These are phyloP conservation scores for Aegithalos caudatus DNA, from an alignment of 2,113 vertebrate genomes.

Conservation along the genomic window DNA sequence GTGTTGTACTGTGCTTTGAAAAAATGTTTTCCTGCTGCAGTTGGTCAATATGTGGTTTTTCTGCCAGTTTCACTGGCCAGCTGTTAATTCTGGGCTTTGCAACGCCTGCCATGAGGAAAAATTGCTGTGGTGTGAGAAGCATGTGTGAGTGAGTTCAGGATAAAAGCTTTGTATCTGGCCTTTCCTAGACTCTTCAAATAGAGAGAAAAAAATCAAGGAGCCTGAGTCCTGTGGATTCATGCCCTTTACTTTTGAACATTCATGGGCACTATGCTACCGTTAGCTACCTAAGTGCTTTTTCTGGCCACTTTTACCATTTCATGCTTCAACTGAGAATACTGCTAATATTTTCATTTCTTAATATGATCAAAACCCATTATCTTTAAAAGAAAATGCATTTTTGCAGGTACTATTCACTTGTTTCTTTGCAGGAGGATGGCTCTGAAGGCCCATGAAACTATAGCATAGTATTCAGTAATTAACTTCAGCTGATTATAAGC, in stretches of 20 bases:
- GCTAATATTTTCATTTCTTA: neutral
- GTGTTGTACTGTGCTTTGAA: neutral
- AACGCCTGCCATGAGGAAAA: neutral
- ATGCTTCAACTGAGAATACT: neutral
- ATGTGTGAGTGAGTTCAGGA: neutral
- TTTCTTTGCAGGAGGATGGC: neutral
- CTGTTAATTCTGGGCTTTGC: neutral
- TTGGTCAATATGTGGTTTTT: neutral
- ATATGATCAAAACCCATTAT: neutral
- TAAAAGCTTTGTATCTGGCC: neutral
- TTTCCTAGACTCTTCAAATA: neutral
- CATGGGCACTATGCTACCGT: neutral
- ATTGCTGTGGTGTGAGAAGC: neutral
- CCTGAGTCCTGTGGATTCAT: accelerated
- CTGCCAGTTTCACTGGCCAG: neutral
- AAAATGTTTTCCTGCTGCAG: neutral
- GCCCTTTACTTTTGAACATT: accelerated
- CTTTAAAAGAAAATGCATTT: neutral
- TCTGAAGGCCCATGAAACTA: neutral
- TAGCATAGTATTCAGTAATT: neutral
- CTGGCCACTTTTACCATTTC: neutral
- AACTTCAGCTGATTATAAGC: neutral
- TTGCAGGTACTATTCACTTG: neutral
- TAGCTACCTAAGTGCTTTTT: neutral
- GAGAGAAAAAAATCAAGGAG: neutral